These are phyloP conservation scores for Mastacembelus armatus DNA, from an alignment of 2,797 vertebrate species.

Conservation along the genomic window DNA sequence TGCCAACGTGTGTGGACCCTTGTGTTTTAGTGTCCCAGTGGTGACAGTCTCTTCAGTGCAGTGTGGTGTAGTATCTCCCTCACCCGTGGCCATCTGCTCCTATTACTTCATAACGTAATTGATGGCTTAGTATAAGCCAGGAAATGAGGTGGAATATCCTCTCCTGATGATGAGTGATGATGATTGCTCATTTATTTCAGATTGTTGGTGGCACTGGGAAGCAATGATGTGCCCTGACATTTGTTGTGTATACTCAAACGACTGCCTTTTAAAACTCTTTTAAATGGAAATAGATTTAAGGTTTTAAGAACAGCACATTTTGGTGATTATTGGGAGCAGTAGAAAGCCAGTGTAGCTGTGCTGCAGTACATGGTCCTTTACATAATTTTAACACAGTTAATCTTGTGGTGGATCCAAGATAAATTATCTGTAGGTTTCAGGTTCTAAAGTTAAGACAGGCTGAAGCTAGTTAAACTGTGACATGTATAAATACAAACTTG, in stretches of 20 bases:
- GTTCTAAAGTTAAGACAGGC: neutral
- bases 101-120: conserved; percentile 38
- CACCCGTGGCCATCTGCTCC: conserved; percentile 54
- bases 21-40: conserved; percentile 22
- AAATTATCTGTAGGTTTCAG: neutral
- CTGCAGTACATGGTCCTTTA: neutral
- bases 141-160: conserved; percentile 49
- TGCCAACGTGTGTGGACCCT: conserved; percentile 23
- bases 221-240: neutral
- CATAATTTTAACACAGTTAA: neutral
- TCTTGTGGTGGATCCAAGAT: neutral
- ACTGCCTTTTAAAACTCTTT: neutral
- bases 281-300: neutral
- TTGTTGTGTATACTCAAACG: neutral
- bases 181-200: conserved; percentile 34
- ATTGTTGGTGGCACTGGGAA: neutral
- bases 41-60: conserved; percentile 27
- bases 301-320: neutral
- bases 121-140: conserved; percentile 55
- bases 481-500: neutral
- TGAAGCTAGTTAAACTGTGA: neutral
- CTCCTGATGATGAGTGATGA: conserved; percentile 22
- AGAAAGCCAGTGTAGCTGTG: neutral
- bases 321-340: neutral
- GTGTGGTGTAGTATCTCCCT: conserved; percentile 38